These are phyloP conservation scores for Hybognathus amarus DNA, from an alignment of 2,797 vertebrate genomes.

Conservation along the genomic window DNA sequence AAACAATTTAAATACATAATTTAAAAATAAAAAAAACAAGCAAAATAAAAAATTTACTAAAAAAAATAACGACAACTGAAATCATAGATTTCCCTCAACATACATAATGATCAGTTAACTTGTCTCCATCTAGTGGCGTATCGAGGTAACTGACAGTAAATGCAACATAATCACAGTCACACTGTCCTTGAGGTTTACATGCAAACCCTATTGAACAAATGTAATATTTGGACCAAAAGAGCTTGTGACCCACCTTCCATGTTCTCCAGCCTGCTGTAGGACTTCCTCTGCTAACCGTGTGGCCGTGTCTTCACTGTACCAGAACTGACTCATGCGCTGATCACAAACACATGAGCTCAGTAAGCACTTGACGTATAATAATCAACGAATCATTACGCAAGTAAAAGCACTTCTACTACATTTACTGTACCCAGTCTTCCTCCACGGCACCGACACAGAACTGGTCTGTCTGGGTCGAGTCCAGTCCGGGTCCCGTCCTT, in stretches of 20 bases:
- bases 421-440: slow-evolving; percentile 89
- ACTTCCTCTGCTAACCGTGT: slow-evolving; percentile 83
- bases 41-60: no score
- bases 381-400: background rate
- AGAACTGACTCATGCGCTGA: slow-evolving; percentile 96
- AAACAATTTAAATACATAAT: no score
- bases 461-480: slow-evolving; percentile 45
- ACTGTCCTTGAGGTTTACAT: background rate
- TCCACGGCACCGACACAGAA: slow-evolving; percentile 83
- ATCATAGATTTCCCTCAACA: no score
- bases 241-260: slow-evolving; percentile 81
- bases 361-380: background rate
- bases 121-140: background rate
- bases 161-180: background rate
- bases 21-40: no score
- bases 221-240: background rate
- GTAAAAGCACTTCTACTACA: background rate
- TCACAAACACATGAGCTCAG: background rate
- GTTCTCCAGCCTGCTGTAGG: slow-evolving; percentile 79
- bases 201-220: background rate
- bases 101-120: background rate
- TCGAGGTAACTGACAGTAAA: background rate
- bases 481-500: slow-evolving; percentile 52
- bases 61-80: no score
- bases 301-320: slow-evolving; percentile 92